Evolutionary conservation across 2,888 invertebrate species (phyloP).

Genomic region (Lysandra bellargus): DNA sequence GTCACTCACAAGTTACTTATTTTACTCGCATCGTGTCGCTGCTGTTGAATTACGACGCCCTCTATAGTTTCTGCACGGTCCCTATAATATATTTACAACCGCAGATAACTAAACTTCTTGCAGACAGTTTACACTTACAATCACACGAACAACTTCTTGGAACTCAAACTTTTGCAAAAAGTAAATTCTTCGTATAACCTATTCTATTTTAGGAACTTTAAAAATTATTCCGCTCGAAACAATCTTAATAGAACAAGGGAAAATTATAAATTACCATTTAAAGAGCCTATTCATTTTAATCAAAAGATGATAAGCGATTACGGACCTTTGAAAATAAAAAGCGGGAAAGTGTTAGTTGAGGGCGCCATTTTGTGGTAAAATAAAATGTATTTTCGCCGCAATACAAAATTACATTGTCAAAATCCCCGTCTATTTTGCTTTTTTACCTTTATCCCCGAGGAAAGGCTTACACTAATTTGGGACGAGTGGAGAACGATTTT

Average conservation of each 20-base stretch:
- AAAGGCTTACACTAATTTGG: conserved; percentile 9
- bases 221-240: neutral
- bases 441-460: neutral
- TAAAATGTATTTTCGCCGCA: neutral
- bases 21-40: no score
- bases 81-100: no score
- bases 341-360: conserved; percentile 3
- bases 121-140: no score
- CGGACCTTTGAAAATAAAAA: conserved; percentile 5
- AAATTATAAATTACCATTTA: conserved; percentile 9
- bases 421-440: neutral
- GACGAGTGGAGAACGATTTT: neutral
- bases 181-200: neutral
- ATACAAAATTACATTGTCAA: neutral
- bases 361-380: neutral
- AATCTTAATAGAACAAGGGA: neutral
- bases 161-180: neutral
- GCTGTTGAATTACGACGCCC: no score
- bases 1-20: no score
- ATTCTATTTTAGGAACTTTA: neutral
- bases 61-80: no score
- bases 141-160: neutral
- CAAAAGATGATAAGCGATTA: conserved; percentile 17
- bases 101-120: no score
- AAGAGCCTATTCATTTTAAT: conserved; percentile 15